Conservation (phyloP, 2,888 invertebrate species). For the Drosophila mettleri region DNA sequence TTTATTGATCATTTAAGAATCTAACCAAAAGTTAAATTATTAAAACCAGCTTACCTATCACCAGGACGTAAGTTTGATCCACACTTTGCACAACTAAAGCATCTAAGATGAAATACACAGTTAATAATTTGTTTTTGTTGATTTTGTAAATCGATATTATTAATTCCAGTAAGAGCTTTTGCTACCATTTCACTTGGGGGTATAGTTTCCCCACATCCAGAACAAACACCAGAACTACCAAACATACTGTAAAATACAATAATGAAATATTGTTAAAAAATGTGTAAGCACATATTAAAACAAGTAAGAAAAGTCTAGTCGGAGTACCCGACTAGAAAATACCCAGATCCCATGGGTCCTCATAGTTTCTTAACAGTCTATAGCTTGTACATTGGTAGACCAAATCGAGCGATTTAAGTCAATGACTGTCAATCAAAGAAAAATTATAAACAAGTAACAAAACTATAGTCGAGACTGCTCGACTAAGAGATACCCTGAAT, state of each 20-base stretch:
- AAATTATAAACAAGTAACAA: too few relatives aligned
- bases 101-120: slow-evolving; percentile 91
- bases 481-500: too few relatives aligned
- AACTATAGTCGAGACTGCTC: too few relatives aligned
- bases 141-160: slow-evolving; percentile 85
- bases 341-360: too few relatives aligned
- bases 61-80: slow-evolving; percentile 94
- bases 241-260: slow-evolving; percentile 90
- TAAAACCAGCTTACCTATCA: slow-evolving; percentile 89
- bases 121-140: slow-evolving; percentile 78
- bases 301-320: too few relatives aligned
- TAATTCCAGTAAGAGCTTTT: slow-evolving; percentile 86
- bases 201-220: slow-evolving; percentile 96
- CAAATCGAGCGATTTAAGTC: too few relatives aligned
- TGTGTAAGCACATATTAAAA: too few relatives aligned
- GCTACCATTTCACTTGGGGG: slow-evolving; percentile 97
- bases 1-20: too few relatives aligned
- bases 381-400: too few relatives aligned
- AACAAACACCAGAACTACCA: slow-evolving; percentile 94
- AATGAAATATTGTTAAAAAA: neutral
- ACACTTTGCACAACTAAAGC: slow-evolving; percentile 98
- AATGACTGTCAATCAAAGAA: too few relatives aligned
- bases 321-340: too few relatives aligned
- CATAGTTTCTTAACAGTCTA: too few relatives aligned
- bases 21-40: neutral